These are phyloP conservation scores for Apogon hyalosoma DNA, from an alignment of 2,797 vertebrate species.

Conservation along the genomic window DNA sequence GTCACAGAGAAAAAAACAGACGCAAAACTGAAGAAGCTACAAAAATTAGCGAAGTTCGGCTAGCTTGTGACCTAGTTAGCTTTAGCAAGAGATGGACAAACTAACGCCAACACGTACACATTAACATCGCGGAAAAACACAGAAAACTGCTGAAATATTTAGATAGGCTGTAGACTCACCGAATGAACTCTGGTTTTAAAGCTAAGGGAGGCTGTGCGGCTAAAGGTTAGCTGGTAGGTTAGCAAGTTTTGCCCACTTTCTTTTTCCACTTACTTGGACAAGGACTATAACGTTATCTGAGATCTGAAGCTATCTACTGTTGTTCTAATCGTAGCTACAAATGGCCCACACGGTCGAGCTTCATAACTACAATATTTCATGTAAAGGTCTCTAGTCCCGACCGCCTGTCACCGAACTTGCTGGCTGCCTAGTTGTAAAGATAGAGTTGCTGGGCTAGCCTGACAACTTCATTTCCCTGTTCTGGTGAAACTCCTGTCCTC, in stretches of 20 bases:
- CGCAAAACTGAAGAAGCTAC: constrained; percentile 35
- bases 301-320: constrained; percentile 18
- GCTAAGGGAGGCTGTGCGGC: constrained; percentile 57
- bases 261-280: constrained; percentile 37
- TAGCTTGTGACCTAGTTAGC: constrained; percentile 75
- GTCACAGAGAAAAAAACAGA: constrained; percentile 1
- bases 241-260: constrained; percentile 67
- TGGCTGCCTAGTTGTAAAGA: constrained; percentile 46
- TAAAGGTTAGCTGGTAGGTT: constrained; percentile 74
- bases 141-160: constrained; percentile 25
- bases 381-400: constrained; percentile 31
- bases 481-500: constrained; percentile 60
- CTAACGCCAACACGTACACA: constrained; percentile 4
- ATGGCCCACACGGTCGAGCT: constrained; percentile 32
- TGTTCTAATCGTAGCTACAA: constrained; percentile 41
- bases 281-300: constrained; percentile 39
- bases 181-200: constrained; percentile 35
- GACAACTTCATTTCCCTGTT: constrained; percentile 83
- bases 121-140: constrained; percentile 11
- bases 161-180: constrained; percentile 67
- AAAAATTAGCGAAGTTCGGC: constrained; percentile 52
- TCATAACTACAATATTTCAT: constrained; percentile 53
- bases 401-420: constrained; percentile 54
- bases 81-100: constrained; percentile 21
- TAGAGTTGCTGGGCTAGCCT: constrained; percentile 55